A percentile compares a stretch with the other conserved stretches of the same genome.
Conservation (phyloP, 2,797 vertebrate species). For the Numenius phaeopus region DNA sequence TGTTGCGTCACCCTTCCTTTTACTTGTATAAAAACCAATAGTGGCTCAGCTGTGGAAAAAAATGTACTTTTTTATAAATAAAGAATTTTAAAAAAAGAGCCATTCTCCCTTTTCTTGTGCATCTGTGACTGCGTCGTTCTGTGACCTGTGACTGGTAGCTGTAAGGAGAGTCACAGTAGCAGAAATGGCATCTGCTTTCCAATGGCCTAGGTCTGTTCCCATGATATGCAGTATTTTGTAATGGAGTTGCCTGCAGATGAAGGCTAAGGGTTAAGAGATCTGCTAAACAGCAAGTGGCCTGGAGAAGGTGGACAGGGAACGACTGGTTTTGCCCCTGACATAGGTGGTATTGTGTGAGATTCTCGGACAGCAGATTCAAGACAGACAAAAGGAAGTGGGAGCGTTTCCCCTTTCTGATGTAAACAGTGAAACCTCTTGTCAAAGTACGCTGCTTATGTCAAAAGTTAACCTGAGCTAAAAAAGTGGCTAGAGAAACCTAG, state of each 20-base stretch:
- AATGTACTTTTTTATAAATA: constrained; percentile 88
- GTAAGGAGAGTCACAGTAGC: background rate
- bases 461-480: background rate
- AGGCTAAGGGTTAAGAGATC: background rate
- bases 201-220: rapidly evolving
- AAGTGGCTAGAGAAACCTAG: background rate
- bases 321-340: background rate
- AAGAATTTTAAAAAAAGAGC: constrained; percentile 80
- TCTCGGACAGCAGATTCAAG: background rate
- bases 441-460: background rate
- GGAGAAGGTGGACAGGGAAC: background rate
- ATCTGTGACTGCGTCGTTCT: background rate
- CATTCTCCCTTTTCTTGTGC: background rate
- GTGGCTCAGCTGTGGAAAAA: constrained; percentile 81
- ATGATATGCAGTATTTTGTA: background rate
- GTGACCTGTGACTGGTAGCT: background rate
- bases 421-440: background rate
- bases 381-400: background rate
- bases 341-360: background rate
- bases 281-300: background rate
- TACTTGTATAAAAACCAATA: constrained; percentile 81
- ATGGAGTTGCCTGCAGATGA: background rate
- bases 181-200: background rate
- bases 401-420: rapidly evolving
- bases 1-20: constrained; percentile 77